phyloP scores from a whole-genome alignment of 2,797 vertebrate genomes.

The Lophotriccus pileatus region DNA sequence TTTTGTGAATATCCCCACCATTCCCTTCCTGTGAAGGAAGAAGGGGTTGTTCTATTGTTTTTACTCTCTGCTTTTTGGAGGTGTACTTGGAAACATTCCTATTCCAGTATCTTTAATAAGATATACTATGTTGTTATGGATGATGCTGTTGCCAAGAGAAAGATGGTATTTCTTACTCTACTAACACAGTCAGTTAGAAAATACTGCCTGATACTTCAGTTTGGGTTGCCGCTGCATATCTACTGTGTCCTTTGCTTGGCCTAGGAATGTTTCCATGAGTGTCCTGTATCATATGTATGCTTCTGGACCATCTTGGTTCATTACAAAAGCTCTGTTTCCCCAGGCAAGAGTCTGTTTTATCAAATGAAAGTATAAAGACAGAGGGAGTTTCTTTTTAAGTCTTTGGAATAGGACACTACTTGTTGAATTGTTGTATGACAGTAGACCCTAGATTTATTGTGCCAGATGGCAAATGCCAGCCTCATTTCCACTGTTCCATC shows the following conservation, averaged over 20 bases:
- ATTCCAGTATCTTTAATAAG: background rate
- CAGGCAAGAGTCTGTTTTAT: background rate
- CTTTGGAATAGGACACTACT: background rate
- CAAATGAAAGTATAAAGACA: background rate
- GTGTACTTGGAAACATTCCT: background rate
- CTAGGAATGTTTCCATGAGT: background rate
- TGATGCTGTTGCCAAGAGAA: background rate
- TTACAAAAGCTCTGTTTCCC: background rate
- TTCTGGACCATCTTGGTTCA: background rate
- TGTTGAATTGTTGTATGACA: background rate
- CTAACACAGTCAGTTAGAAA: background rate
- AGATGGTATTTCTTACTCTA: background rate
- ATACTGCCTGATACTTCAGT: background rate
- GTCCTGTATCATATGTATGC: background rate
- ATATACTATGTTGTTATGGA: background rate
- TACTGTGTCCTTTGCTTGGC: background rate
- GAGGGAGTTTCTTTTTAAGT: background rate
- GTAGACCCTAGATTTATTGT: background rate
- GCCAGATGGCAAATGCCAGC: background rate
- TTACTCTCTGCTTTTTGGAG: background rate
- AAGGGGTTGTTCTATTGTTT: background rate
- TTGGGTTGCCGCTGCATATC: background rate
- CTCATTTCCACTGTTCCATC: background rate
- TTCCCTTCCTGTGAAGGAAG: background rate
- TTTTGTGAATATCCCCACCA: background rate